Percentiles rank a stretch among this genome's conserved stretches.
phyloP scores from a whole-genome alignment of 1,140 invertebrate species.

The Heliothis subflexa region DNA sequence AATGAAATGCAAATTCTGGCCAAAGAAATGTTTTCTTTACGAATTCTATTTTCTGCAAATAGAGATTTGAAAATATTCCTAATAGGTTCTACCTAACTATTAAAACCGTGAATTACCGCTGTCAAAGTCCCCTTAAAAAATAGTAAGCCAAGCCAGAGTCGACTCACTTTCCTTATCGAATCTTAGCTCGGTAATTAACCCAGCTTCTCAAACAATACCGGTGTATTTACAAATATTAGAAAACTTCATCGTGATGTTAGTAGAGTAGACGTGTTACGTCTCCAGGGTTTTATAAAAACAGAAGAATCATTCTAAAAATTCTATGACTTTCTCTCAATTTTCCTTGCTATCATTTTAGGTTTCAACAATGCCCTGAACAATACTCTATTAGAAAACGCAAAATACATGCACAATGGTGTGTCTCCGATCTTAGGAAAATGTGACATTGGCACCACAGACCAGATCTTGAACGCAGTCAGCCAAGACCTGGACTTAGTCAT shows the following conservation, averaged over 20 bases:
- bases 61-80: no score
- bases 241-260: background rate
- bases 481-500: constrained; percentile 23
- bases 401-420: background rate
- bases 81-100: no score
- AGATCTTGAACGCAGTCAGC: constrained; percentile 12
- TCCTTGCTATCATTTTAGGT: background rate
- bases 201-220: background rate
- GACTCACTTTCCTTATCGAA: no score
- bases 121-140: no score
- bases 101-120: no score
- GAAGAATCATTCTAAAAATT: no score
- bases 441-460: constrained; percentile 17
- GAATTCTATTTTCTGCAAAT: no score
- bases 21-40: no score
- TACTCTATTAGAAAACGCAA: background rate
- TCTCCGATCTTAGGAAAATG: background rate
- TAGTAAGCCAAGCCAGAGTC: no score
- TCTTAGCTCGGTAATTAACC: constrained; percentile 11
- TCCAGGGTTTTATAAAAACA: no score
- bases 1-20: no score
- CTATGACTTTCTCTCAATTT: background rate
- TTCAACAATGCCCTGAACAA: constrained; percentile 17
- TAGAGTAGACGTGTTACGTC: background rate
- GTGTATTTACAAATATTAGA: background rate